Conservation (phyloP, 2,888 invertebrate genomes). For the Drosophila stalkeri region DNA sequence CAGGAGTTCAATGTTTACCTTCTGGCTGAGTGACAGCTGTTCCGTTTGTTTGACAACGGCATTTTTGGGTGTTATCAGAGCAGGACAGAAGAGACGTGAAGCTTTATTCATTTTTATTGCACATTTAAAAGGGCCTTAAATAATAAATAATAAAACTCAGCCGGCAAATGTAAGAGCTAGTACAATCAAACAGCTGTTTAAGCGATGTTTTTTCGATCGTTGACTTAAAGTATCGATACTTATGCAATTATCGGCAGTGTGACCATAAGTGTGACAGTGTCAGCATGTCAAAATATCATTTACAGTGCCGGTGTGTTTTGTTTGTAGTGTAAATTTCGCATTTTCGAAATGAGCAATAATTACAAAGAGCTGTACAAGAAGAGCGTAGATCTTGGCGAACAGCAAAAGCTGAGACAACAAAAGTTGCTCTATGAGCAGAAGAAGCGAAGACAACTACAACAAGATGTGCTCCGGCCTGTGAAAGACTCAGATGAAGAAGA, state of each 20-base stretch:
- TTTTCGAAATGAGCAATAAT: conserved; percentile 45
- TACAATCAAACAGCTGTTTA: conserved; percentile 22
- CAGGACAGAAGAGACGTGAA: conserved; percentile 90
- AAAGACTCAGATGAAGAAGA: conserved; percentile 20
- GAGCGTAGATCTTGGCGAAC: conserved; percentile 43
- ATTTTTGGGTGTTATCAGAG: conserved; percentile 88
- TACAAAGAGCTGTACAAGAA: conserved; percentile 69
- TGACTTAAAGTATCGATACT: conserved; percentile 21
- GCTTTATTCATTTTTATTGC: conserved; percentile 86
- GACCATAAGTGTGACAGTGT: background rate
- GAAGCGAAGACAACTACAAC: conserved; percentile 71
- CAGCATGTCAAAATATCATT: background rate
- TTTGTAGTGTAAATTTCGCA: conserved; percentile 7
- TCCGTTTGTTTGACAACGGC: conserved; percentile 87
- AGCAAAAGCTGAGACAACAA: conserved; percentile 78
- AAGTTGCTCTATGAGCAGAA: conserved; percentile 79
- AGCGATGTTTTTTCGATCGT: background rate
- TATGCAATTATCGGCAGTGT: background rate
- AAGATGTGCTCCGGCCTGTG: conserved; percentile 67
- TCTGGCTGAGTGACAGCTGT: conserved; percentile 90
- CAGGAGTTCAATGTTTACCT: conserved; percentile 85
- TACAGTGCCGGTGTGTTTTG: conserved; percentile 31
- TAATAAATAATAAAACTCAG: background rate
- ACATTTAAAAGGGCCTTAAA: background rate
- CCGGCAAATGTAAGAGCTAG: conserved; percentile 14